Base-by-base conservation (phyloP, 2,113 vertebrate genomes). In the Microcebus lehilahytsara region DNA sequence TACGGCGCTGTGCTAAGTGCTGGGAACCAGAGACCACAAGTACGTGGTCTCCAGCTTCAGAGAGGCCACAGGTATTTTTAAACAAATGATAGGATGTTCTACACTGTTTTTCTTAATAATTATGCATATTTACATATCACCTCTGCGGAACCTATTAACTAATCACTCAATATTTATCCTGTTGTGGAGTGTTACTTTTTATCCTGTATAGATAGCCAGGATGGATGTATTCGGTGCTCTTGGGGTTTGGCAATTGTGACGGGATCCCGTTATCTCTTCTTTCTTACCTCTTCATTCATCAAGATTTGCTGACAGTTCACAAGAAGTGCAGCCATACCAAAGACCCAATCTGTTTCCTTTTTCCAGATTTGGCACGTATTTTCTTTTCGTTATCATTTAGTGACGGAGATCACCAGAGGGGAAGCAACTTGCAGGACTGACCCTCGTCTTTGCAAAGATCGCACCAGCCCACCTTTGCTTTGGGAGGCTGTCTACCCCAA, bases 401-500 rank as follows among this genome's bases (percentile, higher is more conserved):
- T 34, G 30, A 9, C 1, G 9, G 22, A 67, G 32, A 1, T 62
- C 19, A 5, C 8, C 23, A n/a, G 67, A 62, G 42, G n/a, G 40
- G 30, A 66, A 49, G 85, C 12, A 8, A 25, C 19, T 0, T 1
- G 34, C 1, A 14, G 2, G 27, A 6, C 2, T 0, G 2, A 37
- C 10, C 32, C 3, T 19, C 5, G 0, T 30, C 25, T 0, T 32
- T 13, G 5, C 0, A 2, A 3, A n/a, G n/a, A 11, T 17, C 1
- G 0, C 1, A 0, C 7, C 4, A 0, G 0, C 0, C 0, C 17
- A 6, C 2, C 17, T 14, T 12, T 1, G 34, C 0, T 0, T 1
- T 7, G 30, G 3, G 19, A 22, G 51, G 9, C 9, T 40, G 34
- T 20, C 40, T 9, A 2, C 53, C 23, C 14, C 23, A 23, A 23